A percentile compares a stretch with the other conserved stretches of the same genome.
Conservation (phyloP, 2,888 invertebrate species). For the Leptinotarsa juncta region DNA sequence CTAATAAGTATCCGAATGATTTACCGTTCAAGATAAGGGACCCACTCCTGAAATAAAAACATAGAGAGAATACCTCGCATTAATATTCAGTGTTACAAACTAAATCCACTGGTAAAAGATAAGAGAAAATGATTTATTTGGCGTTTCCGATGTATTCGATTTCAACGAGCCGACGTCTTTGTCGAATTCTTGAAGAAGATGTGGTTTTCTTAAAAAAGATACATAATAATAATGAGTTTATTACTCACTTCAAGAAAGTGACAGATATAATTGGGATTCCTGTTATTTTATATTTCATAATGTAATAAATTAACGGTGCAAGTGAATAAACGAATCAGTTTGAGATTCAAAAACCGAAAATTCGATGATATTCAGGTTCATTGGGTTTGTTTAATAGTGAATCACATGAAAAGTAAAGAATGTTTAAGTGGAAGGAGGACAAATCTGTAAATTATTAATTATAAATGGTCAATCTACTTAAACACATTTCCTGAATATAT, state of each 20-base stretch:
- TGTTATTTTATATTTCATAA: neutral
- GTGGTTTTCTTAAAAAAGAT: neutral
- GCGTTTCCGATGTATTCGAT: slow-evolving; percentile 3
- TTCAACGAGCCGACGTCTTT: neutral
- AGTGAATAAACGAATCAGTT: neutral
- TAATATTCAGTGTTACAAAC: slow-evolving; percentile 18
- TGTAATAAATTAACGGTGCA: neutral
- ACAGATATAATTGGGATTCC: neutral
- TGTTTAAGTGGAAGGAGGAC: neutral
- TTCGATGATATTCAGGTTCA: neutral
- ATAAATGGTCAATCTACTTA: too few species aligned
- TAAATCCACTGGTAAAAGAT: slow-evolving; percentile 10
- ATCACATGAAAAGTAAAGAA: neutral
- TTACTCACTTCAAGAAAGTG: neutral
- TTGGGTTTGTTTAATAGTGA: neutral
- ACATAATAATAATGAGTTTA: neutral
- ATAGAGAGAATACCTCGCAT: slow-evolving; percentile 4
- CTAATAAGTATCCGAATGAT: slow-evolving; percentile 29
- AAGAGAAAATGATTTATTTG: slow-evolving; percentile 8
- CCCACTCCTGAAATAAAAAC: slow-evolving; percentile 28
- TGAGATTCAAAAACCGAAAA: neutral
- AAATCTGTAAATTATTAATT: neutral
- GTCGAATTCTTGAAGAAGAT: neutral
- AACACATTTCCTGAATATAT: too few species aligned
- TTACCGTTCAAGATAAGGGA: slow-evolving; percentile 34